Evolutionary conservation across 2,888 invertebrate genomes (phyloP).

Genomic region (Steinernema scapterisci): DNA sequence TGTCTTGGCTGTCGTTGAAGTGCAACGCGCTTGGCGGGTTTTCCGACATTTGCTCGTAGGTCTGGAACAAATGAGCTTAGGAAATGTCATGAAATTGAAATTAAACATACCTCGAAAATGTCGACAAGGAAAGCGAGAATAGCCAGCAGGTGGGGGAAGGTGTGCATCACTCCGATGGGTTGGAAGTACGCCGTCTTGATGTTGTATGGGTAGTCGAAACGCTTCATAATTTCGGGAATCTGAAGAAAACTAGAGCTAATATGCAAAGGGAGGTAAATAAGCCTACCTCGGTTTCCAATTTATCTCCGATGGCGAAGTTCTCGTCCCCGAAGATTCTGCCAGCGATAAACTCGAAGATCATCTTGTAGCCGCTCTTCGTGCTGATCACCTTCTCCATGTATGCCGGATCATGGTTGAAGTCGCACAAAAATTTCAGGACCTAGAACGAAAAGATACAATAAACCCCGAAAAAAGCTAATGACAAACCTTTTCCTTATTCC

Average conservation of each 20-base stretch:
- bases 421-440: background rate
- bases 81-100: too few species aligned
- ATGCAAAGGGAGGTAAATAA: background rate
- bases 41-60: conserved; percentile 2
- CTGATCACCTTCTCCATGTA: conserved; percentile 3
- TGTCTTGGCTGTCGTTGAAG: conserved; percentile 24
- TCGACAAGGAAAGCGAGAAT: conserved; percentile 3
- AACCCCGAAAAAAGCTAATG: background rate
- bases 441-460: background rate
- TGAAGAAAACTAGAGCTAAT: background rate
- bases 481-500: conserved; percentile 20
- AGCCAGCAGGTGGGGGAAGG: background rate
- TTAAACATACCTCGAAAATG: conserved; percentile 5
- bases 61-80: background rate
- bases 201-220: conserved; percentile 6
- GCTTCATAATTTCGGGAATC: conserved; percentile 11
- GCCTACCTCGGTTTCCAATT: conserved; percentile 8
- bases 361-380: conserved; percentile 16
- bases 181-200: conserved; percentile 20
- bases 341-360: background rate
- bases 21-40: conserved; percentile 9
- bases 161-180: conserved; percentile 18
- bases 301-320: conserved; percentile 6
- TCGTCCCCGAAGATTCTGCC: background rate
- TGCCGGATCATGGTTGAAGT: background rate